Conservation (phyloP, 2,113 vertebrate genomes). For the Struthio camelus region DNA sequence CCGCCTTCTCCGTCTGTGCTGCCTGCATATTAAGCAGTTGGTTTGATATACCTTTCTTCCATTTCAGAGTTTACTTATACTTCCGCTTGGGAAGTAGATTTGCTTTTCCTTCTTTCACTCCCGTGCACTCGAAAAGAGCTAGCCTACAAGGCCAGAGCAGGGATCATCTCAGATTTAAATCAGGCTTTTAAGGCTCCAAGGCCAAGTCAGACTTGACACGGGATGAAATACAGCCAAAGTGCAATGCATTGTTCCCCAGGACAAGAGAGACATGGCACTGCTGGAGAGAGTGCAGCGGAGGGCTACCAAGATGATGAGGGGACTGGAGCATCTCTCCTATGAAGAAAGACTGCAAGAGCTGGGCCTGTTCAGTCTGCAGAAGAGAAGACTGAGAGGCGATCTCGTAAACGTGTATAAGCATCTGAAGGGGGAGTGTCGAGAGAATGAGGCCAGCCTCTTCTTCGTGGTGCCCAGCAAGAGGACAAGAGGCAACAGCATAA, state of each 20-base stretch:
- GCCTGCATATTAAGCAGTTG: constrained; percentile 26
- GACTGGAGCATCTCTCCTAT: too few species aligned
- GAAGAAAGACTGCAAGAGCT: too few species aligned
- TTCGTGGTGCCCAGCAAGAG: too few species aligned
- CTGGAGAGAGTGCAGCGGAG: too few species aligned
- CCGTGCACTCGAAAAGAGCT: background rate
- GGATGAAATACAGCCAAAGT: background rate
- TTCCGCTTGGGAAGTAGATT: background rate
- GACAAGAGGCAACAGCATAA: too few species aligned
- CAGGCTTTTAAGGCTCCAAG: background rate
- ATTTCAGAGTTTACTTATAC: background rate
- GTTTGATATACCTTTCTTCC: background rate
- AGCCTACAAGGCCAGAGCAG: background rate
- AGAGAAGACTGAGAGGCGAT: too few species aligned
- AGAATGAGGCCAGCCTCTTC: too few species aligned
- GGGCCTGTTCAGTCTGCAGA: too few species aligned
- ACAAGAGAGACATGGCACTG: too few species aligned
- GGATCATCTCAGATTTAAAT: background rate
- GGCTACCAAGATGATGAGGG: too few species aligned
- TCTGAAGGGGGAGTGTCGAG: too few species aligned
- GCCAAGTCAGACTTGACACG: background rate
- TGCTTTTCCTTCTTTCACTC: background rate
- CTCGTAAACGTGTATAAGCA: too few species aligned
- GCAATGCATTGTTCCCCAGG: background rate
- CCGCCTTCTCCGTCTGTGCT: constrained; percentile 20